Conservation (phyloP, 2,113 vertebrate species). For the Peromyscus californicus region DNA sequence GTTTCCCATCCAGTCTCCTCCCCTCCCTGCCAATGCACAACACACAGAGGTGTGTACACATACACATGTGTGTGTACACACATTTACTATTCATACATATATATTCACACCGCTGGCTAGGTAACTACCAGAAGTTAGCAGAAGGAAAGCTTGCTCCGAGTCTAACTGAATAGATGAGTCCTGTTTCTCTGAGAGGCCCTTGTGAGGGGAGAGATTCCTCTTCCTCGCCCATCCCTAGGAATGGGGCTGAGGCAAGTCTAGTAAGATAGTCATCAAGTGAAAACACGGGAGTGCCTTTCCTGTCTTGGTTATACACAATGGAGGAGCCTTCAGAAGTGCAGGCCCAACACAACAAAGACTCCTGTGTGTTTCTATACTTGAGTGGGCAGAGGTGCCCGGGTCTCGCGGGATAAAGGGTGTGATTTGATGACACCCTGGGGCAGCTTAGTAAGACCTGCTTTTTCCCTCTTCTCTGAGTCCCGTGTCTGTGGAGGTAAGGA, state of each 20-base stretch:
- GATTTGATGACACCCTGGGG: neutral
- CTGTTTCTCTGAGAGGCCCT: neutral
- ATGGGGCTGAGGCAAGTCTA: neutral
- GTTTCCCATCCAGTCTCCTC: neutral
- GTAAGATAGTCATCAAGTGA: neutral
- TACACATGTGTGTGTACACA: accelerated
- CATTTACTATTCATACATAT: neutral
- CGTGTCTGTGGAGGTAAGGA: neutral
- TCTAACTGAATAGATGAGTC: neutral
- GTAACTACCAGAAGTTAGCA: neutral
- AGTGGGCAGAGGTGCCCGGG: neutral
- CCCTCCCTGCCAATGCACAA: too few species aligned
- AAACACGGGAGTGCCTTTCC: neutral
- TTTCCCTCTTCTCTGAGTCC: too few species aligned
- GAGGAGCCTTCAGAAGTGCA: neutral
- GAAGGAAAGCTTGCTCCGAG: neutral
- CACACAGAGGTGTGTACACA: neutral
- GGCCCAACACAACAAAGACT: neutral
- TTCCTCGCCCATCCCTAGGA: neutral
- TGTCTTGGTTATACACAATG: neutral
- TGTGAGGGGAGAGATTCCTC: neutral
- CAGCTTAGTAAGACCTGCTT: too few species aligned
- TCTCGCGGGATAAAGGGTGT: neutral
- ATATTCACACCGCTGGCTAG: neutral
- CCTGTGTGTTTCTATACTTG: neutral